A percentile compares a stretch with the other conserved stretches of the same genome.
phyloP scores from a whole-genome alignment of 2,888 invertebrate species.

The Heliconius cydno region DNA sequence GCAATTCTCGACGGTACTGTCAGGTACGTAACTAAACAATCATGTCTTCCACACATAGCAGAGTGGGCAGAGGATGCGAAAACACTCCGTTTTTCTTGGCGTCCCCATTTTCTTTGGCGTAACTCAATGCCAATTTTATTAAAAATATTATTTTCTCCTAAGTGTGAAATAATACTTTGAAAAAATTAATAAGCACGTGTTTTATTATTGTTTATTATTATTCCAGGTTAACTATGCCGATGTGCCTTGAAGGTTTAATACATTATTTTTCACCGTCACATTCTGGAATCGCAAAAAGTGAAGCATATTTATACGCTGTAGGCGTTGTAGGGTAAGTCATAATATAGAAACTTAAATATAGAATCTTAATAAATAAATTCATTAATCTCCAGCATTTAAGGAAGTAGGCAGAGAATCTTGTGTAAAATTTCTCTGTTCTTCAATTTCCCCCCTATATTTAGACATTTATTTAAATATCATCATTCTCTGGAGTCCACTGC shows the following conservation, averaged over 20 bases:
- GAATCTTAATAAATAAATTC: too few relatives aligned
- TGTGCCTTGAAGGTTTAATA: slow-evolving; percentile 86
- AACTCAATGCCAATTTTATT: not conserved
- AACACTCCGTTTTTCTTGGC: not conserved
- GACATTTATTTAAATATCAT: too few relatives aligned
- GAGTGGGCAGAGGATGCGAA: not conserved
- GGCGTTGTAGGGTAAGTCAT: slow-evolving; percentile 82
- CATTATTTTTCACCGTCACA: slow-evolving; percentile 84
- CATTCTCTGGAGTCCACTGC: too few relatives aligned
- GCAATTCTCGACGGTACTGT: not conserved
- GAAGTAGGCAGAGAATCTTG: too few relatives aligned
- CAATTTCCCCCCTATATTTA: too few relatives aligned
- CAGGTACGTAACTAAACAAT: not conserved
- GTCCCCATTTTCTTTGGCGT: not conserved
- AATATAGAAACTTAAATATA: too few relatives aligned
- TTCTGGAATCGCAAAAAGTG: slow-evolving; percentile 69
- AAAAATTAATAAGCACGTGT: not conserved
- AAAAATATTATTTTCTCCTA: too few relatives aligned
- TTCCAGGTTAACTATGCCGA: slow-evolving; percentile 85
- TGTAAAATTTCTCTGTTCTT: too few relatives aligned
- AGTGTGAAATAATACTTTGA: too few relatives aligned
- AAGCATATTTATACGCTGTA: slow-evolving; percentile 87
- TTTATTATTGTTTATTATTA: not conserved
- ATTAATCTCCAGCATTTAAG: too few relatives aligned
- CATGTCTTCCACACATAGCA: not conserved